These are phyloP conservation scores for Anagyrus pseudococci DNA, from an alignment of 2,888 invertebrate species.

Conservation along the genomic window DNA sequence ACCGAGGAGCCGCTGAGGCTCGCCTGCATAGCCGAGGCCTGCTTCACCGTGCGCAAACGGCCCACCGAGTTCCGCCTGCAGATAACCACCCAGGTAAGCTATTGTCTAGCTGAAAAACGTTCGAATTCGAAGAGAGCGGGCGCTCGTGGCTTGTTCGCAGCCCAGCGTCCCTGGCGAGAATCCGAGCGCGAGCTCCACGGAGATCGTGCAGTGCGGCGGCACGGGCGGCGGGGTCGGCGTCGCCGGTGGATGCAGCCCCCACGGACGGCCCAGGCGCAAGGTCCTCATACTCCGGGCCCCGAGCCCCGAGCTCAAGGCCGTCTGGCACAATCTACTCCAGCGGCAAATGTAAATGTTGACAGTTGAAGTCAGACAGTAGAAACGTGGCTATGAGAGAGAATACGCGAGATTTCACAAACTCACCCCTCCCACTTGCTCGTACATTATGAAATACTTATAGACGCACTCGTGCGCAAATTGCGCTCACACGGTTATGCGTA, in stretches of 20 bases:
- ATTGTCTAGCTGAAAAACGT: neutral
- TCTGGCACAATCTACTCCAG: conserved; percentile 88
- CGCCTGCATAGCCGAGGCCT: conserved; percentile 79
- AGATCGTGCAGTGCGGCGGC: conserved; percentile 34
- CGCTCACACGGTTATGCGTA: too few species aligned
- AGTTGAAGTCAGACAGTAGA: neutral
- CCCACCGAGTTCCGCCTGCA: conserved; percentile 85
- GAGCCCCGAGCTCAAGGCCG: conserved; percentile 83
- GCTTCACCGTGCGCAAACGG: conserved; percentile 86
- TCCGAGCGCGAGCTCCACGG: conserved; percentile 17
- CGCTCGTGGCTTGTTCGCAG: conserved; percentile 17
- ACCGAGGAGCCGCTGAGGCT: conserved; percentile 86
- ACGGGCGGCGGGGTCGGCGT: conserved; percentile 17
- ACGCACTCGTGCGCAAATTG: too few species aligned
- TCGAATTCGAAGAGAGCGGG: too few species aligned
- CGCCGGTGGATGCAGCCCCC: conserved; percentile 56
- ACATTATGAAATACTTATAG: too few species aligned
- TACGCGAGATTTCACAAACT: too few species aligned
- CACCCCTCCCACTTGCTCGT: too few species aligned
- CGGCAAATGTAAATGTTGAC: conserved; percentile 79
- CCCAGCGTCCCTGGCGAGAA: conserved; percentile 31
- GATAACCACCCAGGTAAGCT: conserved; percentile 56
- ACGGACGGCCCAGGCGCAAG: conserved; percentile 66
- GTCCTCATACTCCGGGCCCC: conserved; percentile 81
- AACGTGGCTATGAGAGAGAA: too few species aligned